Conservation (phyloP, 2,888 invertebrate genomes). For the Cerastoderma edule region DNA sequence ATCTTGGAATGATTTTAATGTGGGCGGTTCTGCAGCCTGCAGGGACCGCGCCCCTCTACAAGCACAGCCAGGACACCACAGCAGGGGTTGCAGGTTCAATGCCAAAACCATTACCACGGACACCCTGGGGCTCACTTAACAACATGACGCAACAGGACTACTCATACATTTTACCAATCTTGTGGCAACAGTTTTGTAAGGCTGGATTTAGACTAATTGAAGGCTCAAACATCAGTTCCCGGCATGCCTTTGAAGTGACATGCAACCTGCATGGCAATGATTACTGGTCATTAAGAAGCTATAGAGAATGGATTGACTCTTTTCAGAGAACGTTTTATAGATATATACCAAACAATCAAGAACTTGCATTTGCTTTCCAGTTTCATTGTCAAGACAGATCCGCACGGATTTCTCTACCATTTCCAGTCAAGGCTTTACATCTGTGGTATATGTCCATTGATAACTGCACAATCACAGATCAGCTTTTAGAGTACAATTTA, state of each 20-base stretch:
- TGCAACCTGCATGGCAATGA: slow-evolving; percentile 36
- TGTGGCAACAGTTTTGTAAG: slow-evolving; percentile 46
- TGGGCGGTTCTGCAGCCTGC: too few species aligned
- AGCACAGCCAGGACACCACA: too few species aligned
- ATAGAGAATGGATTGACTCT: slow-evolving; percentile 47
- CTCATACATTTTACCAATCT: slow-evolving; percentile 21
- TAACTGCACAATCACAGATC: slow-evolving; percentile 46
- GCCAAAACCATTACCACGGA: too few species aligned
- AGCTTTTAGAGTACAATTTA: slow-evolving; percentile 41
- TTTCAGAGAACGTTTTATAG: slow-evolving; percentile 28
- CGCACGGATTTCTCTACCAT: slow-evolving; percentile 44
- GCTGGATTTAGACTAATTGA: slow-evolving; percentile 29
- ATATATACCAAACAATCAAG: slow-evolving; percentile 21
- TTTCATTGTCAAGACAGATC: slow-evolving; percentile 37
- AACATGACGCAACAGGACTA: too few species aligned
- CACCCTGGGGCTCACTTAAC: too few species aligned
- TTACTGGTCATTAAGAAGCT: slow-evolving; percentile 50
- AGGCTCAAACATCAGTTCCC: slow-evolving; percentile 52
- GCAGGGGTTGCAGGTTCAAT: too few species aligned
- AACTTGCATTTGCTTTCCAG: slow-evolving; percentile 39
- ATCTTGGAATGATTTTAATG: too few species aligned
- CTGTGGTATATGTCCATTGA: slow-evolving; percentile 48
- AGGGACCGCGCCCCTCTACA: too few species aligned
- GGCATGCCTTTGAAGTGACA: slow-evolving; percentile 37
- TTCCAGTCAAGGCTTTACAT: slow-evolving; percentile 50